Conservation (phyloP, 2,888 invertebrate genomes). For the Gnatocerus cornutus region DNA sequence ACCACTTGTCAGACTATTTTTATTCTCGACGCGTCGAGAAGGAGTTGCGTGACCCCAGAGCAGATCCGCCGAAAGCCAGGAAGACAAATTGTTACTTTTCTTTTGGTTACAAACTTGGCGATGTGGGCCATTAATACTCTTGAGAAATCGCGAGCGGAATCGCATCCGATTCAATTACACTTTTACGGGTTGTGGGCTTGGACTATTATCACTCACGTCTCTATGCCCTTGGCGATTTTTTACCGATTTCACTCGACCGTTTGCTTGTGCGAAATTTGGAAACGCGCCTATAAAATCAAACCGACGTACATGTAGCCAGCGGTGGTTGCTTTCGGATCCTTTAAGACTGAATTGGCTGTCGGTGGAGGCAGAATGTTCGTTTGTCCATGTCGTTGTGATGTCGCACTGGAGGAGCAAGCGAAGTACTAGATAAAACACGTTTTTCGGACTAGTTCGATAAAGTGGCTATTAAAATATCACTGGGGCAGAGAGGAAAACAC, state of each 20-base stretch:
- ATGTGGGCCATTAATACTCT: slow-evolving; percentile 91
- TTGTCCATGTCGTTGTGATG: too few species aligned
- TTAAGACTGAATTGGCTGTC: slow-evolving; percentile 17
- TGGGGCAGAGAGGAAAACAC: too few species aligned
- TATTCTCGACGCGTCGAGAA: slow-evolving; percentile 83
- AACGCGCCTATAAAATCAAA: slow-evolving; percentile 87
- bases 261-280: slow-evolving; percentile 95
- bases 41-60: slow-evolving; percentile 81
- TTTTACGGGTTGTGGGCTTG: slow-evolving; percentile 93
- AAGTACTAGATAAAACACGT: too few species aligned
- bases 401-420: not conserved
- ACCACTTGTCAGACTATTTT: slow-evolving; percentile 87
- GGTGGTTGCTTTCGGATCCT: slow-evolving; percentile 25
- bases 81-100: slow-evolving; percentile 88
- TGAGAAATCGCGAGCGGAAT: slow-evolving; percentile 88
- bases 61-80: slow-evolving; percentile 86
- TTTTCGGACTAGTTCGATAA: too few species aligned
- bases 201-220: slow-evolving; percentile 92
- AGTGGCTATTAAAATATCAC: too few species aligned
- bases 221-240: slow-evolving; percentile 92
- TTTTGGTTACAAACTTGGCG: slow-evolving; percentile 86
- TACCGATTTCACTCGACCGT: slow-evolving; percentile 94
- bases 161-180: slow-evolving; percentile 85
- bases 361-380: too few species aligned
- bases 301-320: slow-evolving; percentile 64